Evolutionary conservation across 1,140 invertebrate genomes (phyloP).

Genomic region (Sitobion miscanthi): DNA sequence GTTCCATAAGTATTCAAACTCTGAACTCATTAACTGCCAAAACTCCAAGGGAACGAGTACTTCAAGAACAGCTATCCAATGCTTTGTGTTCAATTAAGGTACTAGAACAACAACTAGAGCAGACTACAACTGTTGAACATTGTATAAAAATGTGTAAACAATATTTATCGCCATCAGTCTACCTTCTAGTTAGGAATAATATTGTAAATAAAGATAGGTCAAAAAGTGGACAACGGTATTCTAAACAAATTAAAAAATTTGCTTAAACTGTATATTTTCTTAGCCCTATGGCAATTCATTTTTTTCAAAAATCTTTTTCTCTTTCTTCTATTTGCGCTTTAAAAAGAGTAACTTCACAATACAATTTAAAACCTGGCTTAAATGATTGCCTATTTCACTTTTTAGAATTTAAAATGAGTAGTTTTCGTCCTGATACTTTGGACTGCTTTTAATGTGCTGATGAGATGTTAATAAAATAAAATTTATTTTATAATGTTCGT

Average conservation of each 20-base stretch:
- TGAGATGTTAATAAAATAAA: too few relatives aligned
- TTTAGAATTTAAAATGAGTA: constrained; percentile 20
- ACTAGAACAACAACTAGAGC: too few relatives aligned
- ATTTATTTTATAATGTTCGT: too few relatives aligned
- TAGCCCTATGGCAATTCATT: background rate
- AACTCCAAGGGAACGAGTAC: constrained; percentile 21
- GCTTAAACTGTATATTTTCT: too few relatives aligned
- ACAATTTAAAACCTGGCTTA: constrained; percentile 42
- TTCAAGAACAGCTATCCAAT: background rate
- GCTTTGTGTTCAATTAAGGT: background rate
- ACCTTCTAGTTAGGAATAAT: background rate
- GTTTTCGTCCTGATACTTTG: background rate
- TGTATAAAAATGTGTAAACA: constrained; percentile 34
- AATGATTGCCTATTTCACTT: constrained; percentile 20
- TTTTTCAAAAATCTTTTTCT: constrained; percentile 14
- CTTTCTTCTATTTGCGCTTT: constrained; percentile 7
- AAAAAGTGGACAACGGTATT: background rate
- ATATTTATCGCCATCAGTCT: background rate
- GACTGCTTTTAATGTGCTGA: too few relatives aligned
- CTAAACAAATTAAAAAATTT: constrained; percentile 22
- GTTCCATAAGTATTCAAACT: background rate
- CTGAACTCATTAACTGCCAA: background rate
- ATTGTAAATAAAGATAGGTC: background rate
- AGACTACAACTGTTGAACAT: background rate
- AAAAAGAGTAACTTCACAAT: constrained; percentile 27